phyloP scores from a whole-genome alignment of 2,888 invertebrate species.

The Ashinkailepas kermadecensis region DNA sequence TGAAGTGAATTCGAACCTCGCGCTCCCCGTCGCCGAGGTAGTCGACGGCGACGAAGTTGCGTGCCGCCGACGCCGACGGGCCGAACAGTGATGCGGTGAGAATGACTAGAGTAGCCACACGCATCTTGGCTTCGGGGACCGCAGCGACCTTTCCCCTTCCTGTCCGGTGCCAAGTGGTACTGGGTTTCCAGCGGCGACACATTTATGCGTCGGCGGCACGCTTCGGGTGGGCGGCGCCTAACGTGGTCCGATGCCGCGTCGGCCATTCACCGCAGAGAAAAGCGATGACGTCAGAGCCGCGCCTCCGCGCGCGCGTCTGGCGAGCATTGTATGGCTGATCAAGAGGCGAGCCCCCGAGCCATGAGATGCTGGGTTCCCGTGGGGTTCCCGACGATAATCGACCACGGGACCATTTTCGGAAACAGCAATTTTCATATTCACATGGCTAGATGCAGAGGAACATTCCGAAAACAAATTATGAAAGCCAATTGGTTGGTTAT shows the following conservation, averaged over 20 bases:
- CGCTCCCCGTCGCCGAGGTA: slow-evolving; percentile 60
- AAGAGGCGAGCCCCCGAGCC: background rate
- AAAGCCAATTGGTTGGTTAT: too few relatives aligned
- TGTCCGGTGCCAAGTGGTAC: background rate
- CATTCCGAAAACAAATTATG: too few relatives aligned
- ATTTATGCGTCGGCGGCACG: background rate
- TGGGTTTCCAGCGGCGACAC: background rate
- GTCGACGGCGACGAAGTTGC: slow-evolving; percentile 58
- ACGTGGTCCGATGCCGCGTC: background rate
- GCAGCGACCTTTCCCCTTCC: background rate
- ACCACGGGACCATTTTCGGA: too few relatives aligned
- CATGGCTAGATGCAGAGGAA: too few relatives aligned
- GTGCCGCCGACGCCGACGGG: background rate
- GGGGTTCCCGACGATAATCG: background rate
- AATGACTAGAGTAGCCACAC: background rate
- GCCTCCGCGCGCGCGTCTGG: background rate
- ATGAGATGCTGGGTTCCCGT: background rate
- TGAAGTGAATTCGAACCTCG: slow-evolving; percentile 56
- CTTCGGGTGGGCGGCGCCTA: background rate
- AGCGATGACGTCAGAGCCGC: background rate
- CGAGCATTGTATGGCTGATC: background rate
- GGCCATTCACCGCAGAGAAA: background rate
- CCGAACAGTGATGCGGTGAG: background rate
- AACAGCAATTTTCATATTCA: too few relatives aligned
- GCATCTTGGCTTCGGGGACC: background rate